Conservation (phyloP, 2,113 vertebrate species). For the Ceyx cyanopectus region DNA sequence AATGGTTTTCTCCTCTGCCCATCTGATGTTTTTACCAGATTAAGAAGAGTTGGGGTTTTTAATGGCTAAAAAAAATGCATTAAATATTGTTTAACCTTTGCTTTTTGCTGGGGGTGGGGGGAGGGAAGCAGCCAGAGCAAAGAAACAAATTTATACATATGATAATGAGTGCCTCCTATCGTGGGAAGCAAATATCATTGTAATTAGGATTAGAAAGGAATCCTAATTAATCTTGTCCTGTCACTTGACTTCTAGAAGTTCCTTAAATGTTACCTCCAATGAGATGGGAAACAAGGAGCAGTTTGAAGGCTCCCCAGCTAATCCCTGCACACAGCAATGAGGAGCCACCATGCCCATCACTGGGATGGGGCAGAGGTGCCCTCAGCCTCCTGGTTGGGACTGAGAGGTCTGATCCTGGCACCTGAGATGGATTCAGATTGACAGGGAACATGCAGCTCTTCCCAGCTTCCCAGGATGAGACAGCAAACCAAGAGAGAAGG, state of each 20-base stretch:
- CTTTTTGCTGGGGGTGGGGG: not conserved
- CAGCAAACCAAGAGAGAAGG: not conserved
- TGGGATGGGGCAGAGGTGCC: not conserved
- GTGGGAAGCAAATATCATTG: conserved; percentile 61
- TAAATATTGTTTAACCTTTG: conserved; percentile 56
- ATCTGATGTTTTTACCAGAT: conserved; percentile 61
- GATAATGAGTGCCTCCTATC: conserved; percentile 56
- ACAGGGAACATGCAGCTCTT: not conserved
- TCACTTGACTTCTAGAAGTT: conserved; percentile 67
- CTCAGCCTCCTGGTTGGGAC: not conserved
- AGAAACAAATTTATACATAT: conserved; percentile 59
- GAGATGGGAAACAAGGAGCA: conserved; percentile 27
- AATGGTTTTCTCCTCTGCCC: conserved; percentile 56
- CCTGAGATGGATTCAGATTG: not conserved
- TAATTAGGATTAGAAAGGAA: conserved; percentile 71
- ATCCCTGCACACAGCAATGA: not conserved
- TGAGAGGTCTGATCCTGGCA: not conserved
- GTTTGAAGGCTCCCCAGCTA: not conserved
- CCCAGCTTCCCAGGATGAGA: not conserved
- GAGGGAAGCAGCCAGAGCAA: conserved; percentile 34
- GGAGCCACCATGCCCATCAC: not conserved
- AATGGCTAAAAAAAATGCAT: conserved; percentile 38
- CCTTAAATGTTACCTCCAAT: conserved; percentile 38
- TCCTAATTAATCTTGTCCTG: conserved; percentile 70
- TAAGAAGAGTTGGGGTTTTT: conserved; percentile 43